Conservation (phyloP, 2,888 invertebrate genomes). For the Napeogenes inachia region DNA sequence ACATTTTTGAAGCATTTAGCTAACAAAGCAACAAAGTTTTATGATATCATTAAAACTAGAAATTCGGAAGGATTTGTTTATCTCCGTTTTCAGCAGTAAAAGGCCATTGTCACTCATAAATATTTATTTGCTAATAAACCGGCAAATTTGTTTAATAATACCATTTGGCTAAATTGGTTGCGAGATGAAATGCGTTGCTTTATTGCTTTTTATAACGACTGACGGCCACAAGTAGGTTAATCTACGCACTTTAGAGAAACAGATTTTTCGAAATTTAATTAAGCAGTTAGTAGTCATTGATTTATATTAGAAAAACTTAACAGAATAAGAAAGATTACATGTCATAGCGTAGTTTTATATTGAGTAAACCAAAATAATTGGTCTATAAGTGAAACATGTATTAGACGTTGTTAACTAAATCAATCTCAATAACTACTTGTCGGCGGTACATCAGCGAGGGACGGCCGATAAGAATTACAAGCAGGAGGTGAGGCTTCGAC, state of each 20-base stretch:
- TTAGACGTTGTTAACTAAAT: not conserved
- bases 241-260: not conserved
- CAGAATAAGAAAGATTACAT: too few relatives aligned
- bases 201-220: not conserved
- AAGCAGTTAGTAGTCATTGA: not conserved
- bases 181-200: not conserved
- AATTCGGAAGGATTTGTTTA: slow-evolving; percentile 6
- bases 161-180: slow-evolving; percentile 4
- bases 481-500: not conserved
- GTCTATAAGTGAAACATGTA: not conserved
- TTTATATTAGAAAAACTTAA: too few relatives aligned
- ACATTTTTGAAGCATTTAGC: slow-evolving; percentile 1
- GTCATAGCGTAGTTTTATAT: too few relatives aligned
- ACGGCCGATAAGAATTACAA: not conserved
- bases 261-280: not conserved
- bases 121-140: slow-evolving; percentile 1
- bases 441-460: not conserved
- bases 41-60: slow-evolving; percentile 5
- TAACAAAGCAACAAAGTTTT: not conserved
- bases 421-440: not conserved
- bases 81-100: not conserved
- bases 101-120: slow-evolving; percentile 5
- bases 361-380: too few relatives aligned
- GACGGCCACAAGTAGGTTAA: not conserved
- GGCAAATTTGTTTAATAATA: slow-evolving; percentile 4